A percentile compares a stretch with the other conserved stretches of the same genome.
Conservation (phyloP, 1,140 invertebrate species). For the Papilio polyxenes region DNA sequence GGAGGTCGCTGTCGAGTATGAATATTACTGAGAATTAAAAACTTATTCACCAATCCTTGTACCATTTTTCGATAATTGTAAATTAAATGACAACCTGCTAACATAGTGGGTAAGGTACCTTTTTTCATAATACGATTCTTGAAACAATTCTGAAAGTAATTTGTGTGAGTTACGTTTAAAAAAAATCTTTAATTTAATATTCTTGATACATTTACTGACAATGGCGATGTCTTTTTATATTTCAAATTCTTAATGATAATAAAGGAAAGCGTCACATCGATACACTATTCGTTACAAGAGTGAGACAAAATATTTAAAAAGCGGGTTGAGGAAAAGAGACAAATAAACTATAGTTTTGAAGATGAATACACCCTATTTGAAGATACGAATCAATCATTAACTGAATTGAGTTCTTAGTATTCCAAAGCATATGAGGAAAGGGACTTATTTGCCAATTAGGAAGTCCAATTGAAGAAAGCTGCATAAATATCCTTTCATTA, state of each 20-base stretch:
- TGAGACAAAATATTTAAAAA: not conserved
- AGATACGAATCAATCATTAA: not conserved
- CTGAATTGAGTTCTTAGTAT: not conserved
- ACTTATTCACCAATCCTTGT: conserved; percentile 25
- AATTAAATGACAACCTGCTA: not conserved
- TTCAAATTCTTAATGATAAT: not conserved
- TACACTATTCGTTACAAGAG: not conserved
- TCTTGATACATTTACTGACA: not conserved
- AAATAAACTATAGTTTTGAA: not conserved
- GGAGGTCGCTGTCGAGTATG: conserved; percentile 12
- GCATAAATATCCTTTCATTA: not conserved
- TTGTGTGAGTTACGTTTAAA: not conserved
- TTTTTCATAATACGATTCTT: not conserved
- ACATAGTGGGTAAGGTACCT: not conserved
- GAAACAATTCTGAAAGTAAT: not conserved
- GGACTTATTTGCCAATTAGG: not conserved
- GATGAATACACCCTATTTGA: not conserved
- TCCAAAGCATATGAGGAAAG: not conserved
- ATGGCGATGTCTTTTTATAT: not conserved
- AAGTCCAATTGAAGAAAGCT: not conserved
- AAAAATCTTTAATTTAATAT: too few relatives aligned
- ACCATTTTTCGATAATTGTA: conserved; percentile 14
- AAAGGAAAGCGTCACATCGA: not conserved
- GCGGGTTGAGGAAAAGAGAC: not conserved
- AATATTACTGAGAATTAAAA: conserved; percentile 28